phyloP scores from a whole-genome alignment of 2,888 invertebrate genomes.

The Pollenia amentaria region DNA sequence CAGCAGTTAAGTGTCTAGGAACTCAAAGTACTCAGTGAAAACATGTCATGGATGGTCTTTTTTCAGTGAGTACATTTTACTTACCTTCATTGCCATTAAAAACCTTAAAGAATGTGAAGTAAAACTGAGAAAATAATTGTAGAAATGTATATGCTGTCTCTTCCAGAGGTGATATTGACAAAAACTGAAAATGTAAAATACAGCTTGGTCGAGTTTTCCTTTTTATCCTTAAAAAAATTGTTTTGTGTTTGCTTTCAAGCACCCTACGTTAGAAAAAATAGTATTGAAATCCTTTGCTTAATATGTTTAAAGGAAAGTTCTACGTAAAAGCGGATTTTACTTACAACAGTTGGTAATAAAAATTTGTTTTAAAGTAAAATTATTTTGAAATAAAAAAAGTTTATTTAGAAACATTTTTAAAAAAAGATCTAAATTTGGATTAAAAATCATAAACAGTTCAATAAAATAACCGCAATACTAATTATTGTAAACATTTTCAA shows the following conservation, averaged over 20 bases:
- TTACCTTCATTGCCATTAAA: slow-evolving; percentile 60
- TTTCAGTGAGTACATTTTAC: slow-evolving; percentile 45
- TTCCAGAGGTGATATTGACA: slow-evolving; percentile 51
- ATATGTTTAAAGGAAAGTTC: too few relatives aligned
- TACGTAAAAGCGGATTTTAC: too few relatives aligned
- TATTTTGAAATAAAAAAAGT: too few relatives aligned
- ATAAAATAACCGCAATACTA: too few relatives aligned
- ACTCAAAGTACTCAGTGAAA: slow-evolving; percentile 1
- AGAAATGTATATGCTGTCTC: slow-evolving; percentile 35
- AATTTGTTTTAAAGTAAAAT: too few relatives aligned
- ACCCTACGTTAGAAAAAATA: background rate
- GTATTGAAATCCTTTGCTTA: too few relatives aligned
- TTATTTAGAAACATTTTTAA: too few relatives aligned
- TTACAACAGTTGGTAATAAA: too few relatives aligned
- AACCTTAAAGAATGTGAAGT: slow-evolving; percentile 38
- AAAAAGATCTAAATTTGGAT: too few relatives aligned
- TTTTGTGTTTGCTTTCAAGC: background rate
- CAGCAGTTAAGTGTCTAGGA: background rate
- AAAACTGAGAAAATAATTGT: background rate
- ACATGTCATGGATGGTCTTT: slow-evolving; percentile 31
- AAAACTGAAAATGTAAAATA: slow-evolving; percentile 46
- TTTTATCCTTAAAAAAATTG: slow-evolving; percentile 28
- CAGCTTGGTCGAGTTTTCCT: slow-evolving; percentile 32
- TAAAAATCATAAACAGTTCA: too few relatives aligned
- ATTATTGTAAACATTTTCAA: too few relatives aligned